Percentiles rank a stretch among this genome's conserved stretches.
Evolutionary conservation across 2,888 invertebrate species (phyloP).

Genomic region (Cataglyphis albicans): DNA sequence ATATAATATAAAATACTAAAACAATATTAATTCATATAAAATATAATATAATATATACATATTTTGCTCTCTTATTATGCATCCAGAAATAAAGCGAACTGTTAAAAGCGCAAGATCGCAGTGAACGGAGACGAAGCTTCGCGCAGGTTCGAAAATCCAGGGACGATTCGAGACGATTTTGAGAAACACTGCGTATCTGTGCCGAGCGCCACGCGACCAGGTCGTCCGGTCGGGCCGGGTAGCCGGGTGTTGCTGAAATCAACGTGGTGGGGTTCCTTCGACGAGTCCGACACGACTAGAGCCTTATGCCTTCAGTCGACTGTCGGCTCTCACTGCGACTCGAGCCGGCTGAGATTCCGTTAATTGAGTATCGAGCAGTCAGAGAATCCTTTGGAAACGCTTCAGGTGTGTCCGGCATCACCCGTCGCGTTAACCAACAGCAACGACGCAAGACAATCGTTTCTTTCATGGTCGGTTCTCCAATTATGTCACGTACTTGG

Average conservation of each 20-base stretch:
- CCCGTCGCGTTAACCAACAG: neutral
- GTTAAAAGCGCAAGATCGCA: neutral
- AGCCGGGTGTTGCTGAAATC: constrained; percentile 83
- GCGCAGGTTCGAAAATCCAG: neutral
- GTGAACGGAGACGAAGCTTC: neutral
- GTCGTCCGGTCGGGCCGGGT: constrained; percentile 81
- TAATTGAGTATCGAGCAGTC: constrained; percentile 72
- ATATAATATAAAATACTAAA: too few relatives aligned
- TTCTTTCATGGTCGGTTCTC: neutral
- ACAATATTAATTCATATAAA: too few relatives aligned
- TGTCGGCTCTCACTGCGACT: constrained; percentile 84
- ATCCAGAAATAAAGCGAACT: too few relatives aligned
- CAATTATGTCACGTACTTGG: neutral
- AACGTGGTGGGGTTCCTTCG: constrained; percentile 85
- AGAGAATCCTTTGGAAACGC: constrained; percentile 50
- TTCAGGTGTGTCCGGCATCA: constrained; percentile 53
- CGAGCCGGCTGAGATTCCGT: constrained; percentile 81
- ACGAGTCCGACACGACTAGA: constrained; percentile 78
- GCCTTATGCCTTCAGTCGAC: constrained; percentile 83
- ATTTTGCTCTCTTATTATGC: neutral
- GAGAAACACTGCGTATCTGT: constrained; percentile 84
- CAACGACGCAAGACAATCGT: neutral
- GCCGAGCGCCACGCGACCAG: constrained; percentile 84
- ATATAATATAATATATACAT: neutral
- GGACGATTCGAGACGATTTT: constrained; percentile 72